Evolutionary conservation across 2,113 vertebrate genomes (phyloP), one percentile per base, ranked within the genome.

Genomic region (Phylloscopus whistleri): DNA sequence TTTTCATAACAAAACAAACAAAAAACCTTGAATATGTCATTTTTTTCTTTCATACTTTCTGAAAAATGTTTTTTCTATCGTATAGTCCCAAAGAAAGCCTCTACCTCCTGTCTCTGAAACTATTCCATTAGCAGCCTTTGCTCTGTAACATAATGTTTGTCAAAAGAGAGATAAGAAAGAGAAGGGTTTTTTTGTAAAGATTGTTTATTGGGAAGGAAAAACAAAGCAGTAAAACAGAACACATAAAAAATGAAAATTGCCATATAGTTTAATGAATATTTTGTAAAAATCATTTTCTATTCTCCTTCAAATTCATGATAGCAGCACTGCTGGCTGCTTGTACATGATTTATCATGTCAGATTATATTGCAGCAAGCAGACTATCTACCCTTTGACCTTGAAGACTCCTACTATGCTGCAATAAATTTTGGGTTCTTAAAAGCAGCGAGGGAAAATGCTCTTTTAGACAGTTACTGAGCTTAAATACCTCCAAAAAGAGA

Each of bases 321-420:
- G 84, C 56, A 94, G 91, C 87, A 21, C 52, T 82, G 77, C 93
- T 76, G 69, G 77, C 78, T 97, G 94, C 91, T 87, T 75, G 93
- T 72, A 72, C 87, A 56, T 94, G 96, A 96, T 97, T 96, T 95
- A 96, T 94, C 91, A 84, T 94, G 93, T 91, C 95, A 97, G 93
- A 72, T 92, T 95, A 87, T 95, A 95, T 92, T 97, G 94, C 93
- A 96, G 93, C 94, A 95, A 96, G 93, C 91, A 95, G 91, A 84
- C 91, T 95, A 28, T 76, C 88, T 91, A 97, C 94, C 96, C 95
- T 97, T 96, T 96, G 96, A 97, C 95, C 95, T 97, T 97, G 96
- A 95, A 93, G 95, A 51, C 93, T 96, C 89, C 56, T 70, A 63
- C 90, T 67, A 16, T 7, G 49, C 76, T 84, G 89, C 91, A 81